Evolutionary conservation across 1,140 invertebrate species (phyloP), one percentile per base, ranked within the genome.

Genomic region (Aporrectodea caliginosa): DNA sequence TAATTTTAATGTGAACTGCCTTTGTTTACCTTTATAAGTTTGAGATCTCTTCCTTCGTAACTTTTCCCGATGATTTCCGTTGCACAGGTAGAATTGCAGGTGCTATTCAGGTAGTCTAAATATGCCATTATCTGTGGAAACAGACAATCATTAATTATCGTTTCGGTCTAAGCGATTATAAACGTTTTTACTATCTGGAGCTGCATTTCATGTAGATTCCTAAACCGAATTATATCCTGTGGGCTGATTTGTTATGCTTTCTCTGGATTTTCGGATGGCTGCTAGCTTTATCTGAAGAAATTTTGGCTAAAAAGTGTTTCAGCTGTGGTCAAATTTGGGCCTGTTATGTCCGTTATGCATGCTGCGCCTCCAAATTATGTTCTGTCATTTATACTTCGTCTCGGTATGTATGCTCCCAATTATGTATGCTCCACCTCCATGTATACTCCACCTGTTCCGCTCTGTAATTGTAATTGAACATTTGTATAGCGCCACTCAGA

Each of bases 11-110:
- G n/a, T n/a, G n/a, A n/a, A n/a, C n/a, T n/a, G n/a, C n/a, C n/a
- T n/a, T n/a, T 58, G 43, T 22, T 22, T 74, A 93, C 86, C 82
- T 88, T 90, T 0, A 93, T 74, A 0, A 88, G 90, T 73, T 88
- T 88, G 80, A 93, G 90, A 32, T 91, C 88, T 33, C 91, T 87
- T 0, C 89, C 89, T 88, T 93, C 91, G 81, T 87, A 90, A 12
- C 90, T 90, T 77, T 89, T 88, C 1, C 92, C 92, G 68, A 92
- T 86, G 1, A 29, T 35, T 16, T 71, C n/a, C 6, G 43, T 68
- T 27, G 29, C n/a, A 31, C 75, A 76, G 43, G 6, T 58, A 58
- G 43, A 58, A 58, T 58, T 58, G 43, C 43, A 58, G 43, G 43
- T 58, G 22, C 43, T 58, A 22, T 58, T 58, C 43, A 58, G 43